These are phyloP conservation scores for Redunca redunca DNA, from an alignment of 2,113 vertebrate genomes.

Conservation along the genomic window DNA sequence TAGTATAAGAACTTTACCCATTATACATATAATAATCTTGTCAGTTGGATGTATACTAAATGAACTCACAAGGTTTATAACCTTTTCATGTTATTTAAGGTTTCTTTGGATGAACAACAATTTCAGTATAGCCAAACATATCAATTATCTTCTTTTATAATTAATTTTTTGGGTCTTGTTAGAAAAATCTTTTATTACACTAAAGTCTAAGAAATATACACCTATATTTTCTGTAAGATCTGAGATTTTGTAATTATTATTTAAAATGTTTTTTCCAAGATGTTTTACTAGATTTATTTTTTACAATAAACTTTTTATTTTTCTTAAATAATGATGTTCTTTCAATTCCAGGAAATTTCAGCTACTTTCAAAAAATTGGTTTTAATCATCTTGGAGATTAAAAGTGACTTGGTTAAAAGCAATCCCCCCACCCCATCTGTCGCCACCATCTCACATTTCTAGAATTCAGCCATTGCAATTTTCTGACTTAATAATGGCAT, in stretches of 20 bases:
- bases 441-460: not conserved
- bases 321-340: not conserved
- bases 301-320: not conserved
- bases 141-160: not conserved
- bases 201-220: not conserved
- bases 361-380: not conserved
- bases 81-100: not conserved
- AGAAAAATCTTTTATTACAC: not conserved
- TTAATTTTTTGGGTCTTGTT: not conserved
- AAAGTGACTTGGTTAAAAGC: not conserved
- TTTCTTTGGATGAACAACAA: not conserved
- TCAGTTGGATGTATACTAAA: not conserved
- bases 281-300: not conserved
- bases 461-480: not conserved
- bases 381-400: not conserved
- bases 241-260: not conserved
- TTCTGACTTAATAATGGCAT: not conserved
- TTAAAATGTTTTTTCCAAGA: not conserved
- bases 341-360: not conserved
- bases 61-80: not conserved
- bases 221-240: not conserved
- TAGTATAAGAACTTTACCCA: not conserved
- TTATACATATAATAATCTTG: not conserved
- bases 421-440: not conserved
- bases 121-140: not conserved